These are phyloP conservation scores for Bambusicola thoracicus DNA, from an alignment of 2,113 vertebrate genomes.

Conservation along the genomic window DNA sequence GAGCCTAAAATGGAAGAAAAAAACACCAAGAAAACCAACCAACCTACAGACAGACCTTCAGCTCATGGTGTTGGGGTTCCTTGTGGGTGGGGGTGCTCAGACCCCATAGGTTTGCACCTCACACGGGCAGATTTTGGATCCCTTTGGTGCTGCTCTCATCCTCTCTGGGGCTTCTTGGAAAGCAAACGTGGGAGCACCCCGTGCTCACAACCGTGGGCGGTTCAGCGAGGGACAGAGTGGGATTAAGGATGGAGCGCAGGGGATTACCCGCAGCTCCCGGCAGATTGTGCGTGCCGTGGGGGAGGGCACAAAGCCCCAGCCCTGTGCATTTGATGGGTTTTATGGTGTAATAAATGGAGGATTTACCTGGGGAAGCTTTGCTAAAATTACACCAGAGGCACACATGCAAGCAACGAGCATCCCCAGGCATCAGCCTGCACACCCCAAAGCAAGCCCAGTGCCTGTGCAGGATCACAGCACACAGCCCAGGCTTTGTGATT, in stretches of 20 bases:
- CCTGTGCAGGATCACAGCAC: accelerated
- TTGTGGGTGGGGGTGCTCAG: not conserved
- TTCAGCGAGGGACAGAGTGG: conserved; percentile 6
- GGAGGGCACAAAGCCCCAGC: not conserved
- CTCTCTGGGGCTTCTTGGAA: accelerated
- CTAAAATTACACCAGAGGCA: not conserved
- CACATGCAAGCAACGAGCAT: accelerated
- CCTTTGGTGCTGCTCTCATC: accelerated
- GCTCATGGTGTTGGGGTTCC: not conserved
- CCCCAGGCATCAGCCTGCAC: not conserved
- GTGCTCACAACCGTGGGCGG: accelerated
- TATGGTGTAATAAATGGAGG: not conserved
- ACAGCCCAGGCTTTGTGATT: accelerated
- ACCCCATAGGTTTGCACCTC: accelerated
- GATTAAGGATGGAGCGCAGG: conserved; percentile 6
- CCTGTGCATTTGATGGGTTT: not conserved
- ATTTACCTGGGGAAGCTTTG: not conserved
- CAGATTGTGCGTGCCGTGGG: not conserved
- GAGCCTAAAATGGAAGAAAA: not conserved
- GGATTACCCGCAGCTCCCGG: not conserved
- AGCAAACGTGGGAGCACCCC: not conserved
- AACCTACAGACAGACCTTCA: not conserved
- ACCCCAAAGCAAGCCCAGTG: not conserved
- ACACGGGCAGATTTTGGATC: not conserved
- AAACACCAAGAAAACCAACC: not conserved